These are phyloP conservation scores for Darevskia nairensis DNA, from an alignment of 2,797 vertebrate genomes.

Conservation along the genomic window DNA sequence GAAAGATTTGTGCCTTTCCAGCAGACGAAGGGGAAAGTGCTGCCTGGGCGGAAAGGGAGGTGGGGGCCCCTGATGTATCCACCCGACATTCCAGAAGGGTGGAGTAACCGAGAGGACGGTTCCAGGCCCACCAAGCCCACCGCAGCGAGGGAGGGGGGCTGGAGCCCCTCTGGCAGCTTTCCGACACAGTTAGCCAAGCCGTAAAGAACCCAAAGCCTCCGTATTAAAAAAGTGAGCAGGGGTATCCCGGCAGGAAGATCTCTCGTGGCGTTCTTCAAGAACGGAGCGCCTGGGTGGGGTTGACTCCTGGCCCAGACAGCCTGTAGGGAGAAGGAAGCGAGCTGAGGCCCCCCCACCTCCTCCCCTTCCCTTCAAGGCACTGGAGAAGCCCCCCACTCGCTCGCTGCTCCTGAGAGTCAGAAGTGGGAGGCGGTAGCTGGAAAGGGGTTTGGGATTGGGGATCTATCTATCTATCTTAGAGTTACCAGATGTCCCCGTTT, in stretches of 20 bases:
- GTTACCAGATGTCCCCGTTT: too few relatives aligned
- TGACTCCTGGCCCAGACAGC: neutral
- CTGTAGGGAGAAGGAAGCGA: neutral
- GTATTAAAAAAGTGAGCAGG: too few relatives aligned
- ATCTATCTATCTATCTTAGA: too few relatives aligned
- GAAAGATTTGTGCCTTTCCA: neutral
- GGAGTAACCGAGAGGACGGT: neutral
- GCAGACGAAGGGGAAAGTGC: neutral
- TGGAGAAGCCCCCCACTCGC: too few relatives aligned
- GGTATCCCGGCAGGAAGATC: neutral
- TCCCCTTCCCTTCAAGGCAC: neutral
- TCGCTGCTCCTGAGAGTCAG: too few relatives aligned
- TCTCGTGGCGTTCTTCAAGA: neutral
- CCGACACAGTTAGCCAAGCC: neutral
- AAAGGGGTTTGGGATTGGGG: too few relatives aligned
- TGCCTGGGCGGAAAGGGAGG: neutral
- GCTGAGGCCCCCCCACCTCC: fast-evolving
- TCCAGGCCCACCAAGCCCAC: neutral
- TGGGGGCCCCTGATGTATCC: neutral
- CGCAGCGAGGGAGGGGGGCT: neutral
- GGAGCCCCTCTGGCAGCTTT: neutral
- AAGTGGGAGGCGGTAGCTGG: too few relatives aligned
- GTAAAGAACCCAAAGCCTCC: neutral
- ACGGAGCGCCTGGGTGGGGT: too few relatives aligned
- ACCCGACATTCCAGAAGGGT: neutral